These are phyloP conservation scores for Aplysia californica DNA, from an alignment of 1,140 invertebrate genomes.

Conservation along the genomic window DNA sequence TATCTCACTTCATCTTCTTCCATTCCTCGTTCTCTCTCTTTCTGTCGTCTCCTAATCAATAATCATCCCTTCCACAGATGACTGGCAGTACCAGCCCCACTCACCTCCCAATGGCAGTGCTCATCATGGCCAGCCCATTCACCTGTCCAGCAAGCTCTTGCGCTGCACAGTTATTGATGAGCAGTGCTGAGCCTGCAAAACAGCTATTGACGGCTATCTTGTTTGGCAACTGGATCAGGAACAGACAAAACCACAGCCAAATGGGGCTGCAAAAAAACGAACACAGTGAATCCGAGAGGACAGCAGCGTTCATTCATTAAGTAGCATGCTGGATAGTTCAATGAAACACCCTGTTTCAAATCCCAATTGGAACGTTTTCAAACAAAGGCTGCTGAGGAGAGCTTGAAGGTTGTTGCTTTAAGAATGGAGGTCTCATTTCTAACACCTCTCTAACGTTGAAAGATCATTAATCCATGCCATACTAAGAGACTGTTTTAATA, in stretches of 20 bases:
- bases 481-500: too few relatives aligned
- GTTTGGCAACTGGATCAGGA: slow-evolving; percentile 42
- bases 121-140: slow-evolving; percentile 61
- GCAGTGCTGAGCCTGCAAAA: slow-evolving; percentile 54
- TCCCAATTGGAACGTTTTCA: not conserved
- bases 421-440: too few relatives aligned
- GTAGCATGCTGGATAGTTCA: not conserved
- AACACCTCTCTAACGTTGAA: too few relatives aligned
- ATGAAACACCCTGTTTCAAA: not conserved
- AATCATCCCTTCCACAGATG: too few relatives aligned
- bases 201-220: slow-evolving; percentile 50
- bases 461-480: too few relatives aligned
- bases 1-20: too few relatives aligned
- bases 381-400: too few relatives aligned
- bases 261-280: slow-evolving; percentile 36
- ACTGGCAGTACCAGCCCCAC: too few relatives aligned
- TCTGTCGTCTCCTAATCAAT: too few relatives aligned
- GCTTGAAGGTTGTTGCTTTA: too few relatives aligned
- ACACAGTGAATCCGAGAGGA: too few relatives aligned
- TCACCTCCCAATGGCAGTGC: slow-evolving; percentile 44
- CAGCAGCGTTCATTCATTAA: too few relatives aligned
- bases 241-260: slow-evolving; percentile 44
- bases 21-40: not conserved
- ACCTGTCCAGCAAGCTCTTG: slow-evolving; percentile 48
- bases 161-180: slow-evolving; percentile 59